These are phyloP conservation scores for Cercopithecus neglectus DNA, from an alignment of 2,797 vertebrate species.

Conservation along the genomic window DNA sequence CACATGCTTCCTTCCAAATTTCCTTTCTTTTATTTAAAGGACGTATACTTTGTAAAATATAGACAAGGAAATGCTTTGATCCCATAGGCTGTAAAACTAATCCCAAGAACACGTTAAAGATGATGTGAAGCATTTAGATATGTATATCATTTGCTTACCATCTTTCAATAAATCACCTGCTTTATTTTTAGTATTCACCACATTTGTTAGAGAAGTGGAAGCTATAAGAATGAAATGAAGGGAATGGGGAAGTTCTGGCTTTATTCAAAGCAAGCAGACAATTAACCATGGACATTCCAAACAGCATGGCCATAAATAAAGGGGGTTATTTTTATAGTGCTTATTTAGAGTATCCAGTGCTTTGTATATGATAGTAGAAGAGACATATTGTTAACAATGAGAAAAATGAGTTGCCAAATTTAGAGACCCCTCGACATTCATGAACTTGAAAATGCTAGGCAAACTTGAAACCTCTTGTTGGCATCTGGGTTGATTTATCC, in stretches of 20 bases:
- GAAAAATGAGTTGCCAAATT: conserved; percentile 50
- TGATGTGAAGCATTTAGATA: background rate
- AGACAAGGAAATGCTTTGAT: background rate
- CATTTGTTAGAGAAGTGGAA: background rate
- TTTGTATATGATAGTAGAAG: background rate
- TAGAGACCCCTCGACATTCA: conserved; percentile 46
- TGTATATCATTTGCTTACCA: background rate
- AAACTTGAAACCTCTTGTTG: conserved; percentile 28
- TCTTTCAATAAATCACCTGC: background rate
- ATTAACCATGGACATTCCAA: background rate
- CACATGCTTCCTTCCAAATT: background rate
- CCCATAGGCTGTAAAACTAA: background rate
- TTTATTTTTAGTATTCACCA: background rate
- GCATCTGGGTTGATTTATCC: conserved; percentile 26
- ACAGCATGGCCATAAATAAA: background rate
- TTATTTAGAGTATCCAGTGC: conserved; percentile 3
- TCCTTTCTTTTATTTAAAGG: background rate
- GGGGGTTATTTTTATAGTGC: conserved; percentile 32
- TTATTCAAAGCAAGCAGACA: background rate
- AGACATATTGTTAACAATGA: background rate
- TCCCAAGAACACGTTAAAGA: background rate
- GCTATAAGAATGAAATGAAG: background rate
- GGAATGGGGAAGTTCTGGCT: background rate
- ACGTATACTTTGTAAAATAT: background rate
- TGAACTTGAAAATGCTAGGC: conserved; percentile 35